Percentiles rank a stretch among this genome's conserved stretches.
Evolutionary conservation across 2,113 vertebrate species (phyloP).

Genomic region (Callipepla squamata): DNA sequence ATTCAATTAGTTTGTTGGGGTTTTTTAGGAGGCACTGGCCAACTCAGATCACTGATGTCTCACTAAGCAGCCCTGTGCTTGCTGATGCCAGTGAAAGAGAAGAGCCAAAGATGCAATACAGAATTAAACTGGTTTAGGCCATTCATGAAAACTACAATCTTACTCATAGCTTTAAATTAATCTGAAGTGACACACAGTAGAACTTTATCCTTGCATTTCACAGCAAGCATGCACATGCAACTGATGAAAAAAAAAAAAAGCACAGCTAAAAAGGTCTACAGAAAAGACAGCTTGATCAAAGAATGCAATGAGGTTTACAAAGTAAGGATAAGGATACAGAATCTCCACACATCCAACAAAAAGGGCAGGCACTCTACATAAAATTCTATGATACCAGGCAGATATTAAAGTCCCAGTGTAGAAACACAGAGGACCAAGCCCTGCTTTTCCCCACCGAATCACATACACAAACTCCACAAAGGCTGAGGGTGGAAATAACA

Average conservation of each 20-base stretch:
- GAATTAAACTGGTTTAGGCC: neutral
- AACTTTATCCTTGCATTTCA: neutral
- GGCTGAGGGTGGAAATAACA: rapidly evolving
- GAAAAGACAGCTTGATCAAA: neutral
- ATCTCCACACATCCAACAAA: neutral
- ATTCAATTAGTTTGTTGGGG: neutral
- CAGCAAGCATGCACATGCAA: neutral
- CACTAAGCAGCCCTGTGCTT: neutral
- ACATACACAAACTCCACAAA: neutral
- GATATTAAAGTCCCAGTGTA: neutral
- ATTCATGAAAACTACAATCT: neutral
- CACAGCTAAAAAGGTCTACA: neutral
- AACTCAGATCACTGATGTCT: rapidly evolving
- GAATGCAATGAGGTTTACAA: rapidly evolving
- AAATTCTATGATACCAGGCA: neutral
- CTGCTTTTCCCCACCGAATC: neutral
- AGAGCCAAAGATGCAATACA: neutral
- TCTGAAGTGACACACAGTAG: neutral
- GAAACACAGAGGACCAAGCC: neutral
- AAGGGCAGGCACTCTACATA: neutral
- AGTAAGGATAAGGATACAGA: neutral
- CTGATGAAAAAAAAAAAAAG: neutral
- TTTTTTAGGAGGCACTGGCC: neutral
- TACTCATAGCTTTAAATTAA: neutral
- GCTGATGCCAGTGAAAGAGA: neutral